Conservation (phyloP, 2,113 vertebrate genomes). For the Talpa occidentalis region DNA sequence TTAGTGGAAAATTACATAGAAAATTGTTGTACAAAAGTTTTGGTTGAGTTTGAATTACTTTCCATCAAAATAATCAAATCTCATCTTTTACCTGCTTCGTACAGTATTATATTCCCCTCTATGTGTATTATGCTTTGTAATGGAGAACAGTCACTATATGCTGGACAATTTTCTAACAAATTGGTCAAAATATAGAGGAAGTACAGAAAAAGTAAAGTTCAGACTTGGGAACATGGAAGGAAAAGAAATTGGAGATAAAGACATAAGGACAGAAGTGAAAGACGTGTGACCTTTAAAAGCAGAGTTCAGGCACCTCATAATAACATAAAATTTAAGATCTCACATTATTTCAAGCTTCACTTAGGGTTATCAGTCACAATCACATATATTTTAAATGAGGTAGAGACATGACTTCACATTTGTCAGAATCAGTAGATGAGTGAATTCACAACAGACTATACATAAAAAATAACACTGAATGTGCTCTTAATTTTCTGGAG, state of each 20-base stretch:
- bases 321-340: background rate
- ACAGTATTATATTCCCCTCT: background rate
- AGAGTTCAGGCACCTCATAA: background rate
- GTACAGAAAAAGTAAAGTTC: background rate
- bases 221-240: background rate
- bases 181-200: background rate
- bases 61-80: constrained; percentile 32
- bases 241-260: background rate
- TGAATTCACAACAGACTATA: background rate
- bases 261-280: background rate
- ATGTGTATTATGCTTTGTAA: background rate
- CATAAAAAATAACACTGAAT: background rate
- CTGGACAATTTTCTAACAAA: background rate
- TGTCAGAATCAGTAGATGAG: background rate
- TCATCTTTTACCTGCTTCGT: background rate
- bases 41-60: background rate
- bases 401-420: background rate
- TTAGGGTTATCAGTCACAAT: background rate
- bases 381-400: background rate
- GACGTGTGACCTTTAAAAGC: background rate
- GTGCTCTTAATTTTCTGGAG: background rate
- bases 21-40: background rate
- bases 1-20: background rate
- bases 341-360: background rate
- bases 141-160: background rate